Conservation (phyloP, 2,113 vertebrate genomes). For the Heterotis niloticus region DNA sequence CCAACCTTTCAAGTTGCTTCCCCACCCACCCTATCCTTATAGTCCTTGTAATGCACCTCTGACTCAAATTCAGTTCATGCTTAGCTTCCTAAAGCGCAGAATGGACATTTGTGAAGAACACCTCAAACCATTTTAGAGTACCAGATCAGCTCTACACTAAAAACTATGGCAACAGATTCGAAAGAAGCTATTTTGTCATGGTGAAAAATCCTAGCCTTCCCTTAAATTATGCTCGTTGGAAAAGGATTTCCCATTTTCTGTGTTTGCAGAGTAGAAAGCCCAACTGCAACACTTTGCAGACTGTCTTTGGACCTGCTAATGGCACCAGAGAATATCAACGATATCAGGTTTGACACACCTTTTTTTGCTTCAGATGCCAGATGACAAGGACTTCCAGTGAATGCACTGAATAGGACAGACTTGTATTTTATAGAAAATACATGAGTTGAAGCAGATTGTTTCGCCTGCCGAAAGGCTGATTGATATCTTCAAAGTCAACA, state of each 20-base stretch:
- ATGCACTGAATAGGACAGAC: too few relatives aligned
- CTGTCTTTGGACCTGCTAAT: neutral
- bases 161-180: neutral
- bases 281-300: neutral
- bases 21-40: neutral
- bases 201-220: neutral
- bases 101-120: neutral
- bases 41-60: neutral
- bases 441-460: conserved; percentile 34
- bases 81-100: neutral
- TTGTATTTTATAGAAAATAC: conserved; percentile 26
- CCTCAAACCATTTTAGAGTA: neutral
- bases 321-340: neutral
- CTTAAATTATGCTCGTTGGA: neutral
- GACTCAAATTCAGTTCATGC: neutral
- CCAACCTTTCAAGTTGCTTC: neutral
- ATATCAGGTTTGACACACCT: too few relatives aligned
- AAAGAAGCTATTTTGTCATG: neutral
- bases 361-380: too few relatives aligned
- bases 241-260: neutral
- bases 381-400: too few relatives aligned
- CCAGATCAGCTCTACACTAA: neutral
- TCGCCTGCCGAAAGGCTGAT: conserved; percentile 59
- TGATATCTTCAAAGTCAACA: conserved; percentile 45
- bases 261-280: neutral